Evolutionary conservation across 2,113 vertebrate species (phyloP).

Genomic region (Solenodon paradoxus): DNA sequence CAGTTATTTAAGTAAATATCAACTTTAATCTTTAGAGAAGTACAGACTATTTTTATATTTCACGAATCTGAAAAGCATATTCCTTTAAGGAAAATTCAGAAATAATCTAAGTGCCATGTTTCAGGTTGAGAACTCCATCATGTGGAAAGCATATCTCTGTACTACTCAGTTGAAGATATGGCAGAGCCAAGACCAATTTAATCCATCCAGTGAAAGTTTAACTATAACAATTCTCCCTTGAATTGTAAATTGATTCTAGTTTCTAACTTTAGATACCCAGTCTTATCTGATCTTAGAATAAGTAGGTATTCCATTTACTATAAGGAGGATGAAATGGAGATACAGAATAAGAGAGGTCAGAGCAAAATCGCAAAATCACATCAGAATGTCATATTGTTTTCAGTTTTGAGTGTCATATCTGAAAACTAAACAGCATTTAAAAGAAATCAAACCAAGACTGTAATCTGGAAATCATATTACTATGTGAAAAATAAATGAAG

Average conservation of each 20-base stretch:
- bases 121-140: not conserved
- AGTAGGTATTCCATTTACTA: not conserved
- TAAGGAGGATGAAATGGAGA: not conserved
- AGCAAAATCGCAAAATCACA: not conserved
- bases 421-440: not conserved
- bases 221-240: not conserved
- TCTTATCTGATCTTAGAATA: not conserved
- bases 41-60: not conserved
- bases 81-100: not conserved
- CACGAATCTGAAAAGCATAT: slow-evolving; percentile 30
- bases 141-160: not conserved
- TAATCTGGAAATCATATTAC: not conserved
- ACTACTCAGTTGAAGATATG: not conserved
- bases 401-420: not conserved
- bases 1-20: not conserved
- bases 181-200: slow-evolving; percentile 8
- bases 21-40: slow-evolving; percentile 23
- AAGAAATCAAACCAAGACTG: not conserved
- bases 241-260: not conserved
- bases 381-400: not conserved
- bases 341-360: not conserved
- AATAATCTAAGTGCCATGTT: not conserved
- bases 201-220: not conserved
- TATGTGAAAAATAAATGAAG: not conserved
- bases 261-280: not conserved